Base-by-base conservation (phyloP, 2,888 invertebrate genomes). In the Acleris holmiana region DNA sequence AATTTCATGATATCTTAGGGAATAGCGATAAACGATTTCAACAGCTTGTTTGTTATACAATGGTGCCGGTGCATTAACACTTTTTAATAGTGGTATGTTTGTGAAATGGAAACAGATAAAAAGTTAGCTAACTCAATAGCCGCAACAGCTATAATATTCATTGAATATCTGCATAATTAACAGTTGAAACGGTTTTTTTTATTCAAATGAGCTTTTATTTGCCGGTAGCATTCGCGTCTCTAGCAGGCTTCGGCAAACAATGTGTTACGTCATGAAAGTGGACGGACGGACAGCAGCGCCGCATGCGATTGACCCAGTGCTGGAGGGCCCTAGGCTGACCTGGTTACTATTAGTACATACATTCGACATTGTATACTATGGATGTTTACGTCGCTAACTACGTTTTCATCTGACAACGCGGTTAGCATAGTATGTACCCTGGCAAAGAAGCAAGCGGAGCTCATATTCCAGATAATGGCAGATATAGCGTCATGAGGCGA, bases 291-390 rank as follows among this genome's bases (percentile, higher is more conserved):
- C 23, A 13, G 13, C 13, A 10, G 18, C 23, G 51, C 21, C 40
- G 50, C 23, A 55, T 61, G 48, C 48, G n/a, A 41, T 61, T 61
- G 48, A 61, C 61, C 54, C 17, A 55, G 40, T 48, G 23, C 47
- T 18, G 29, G 35, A 18, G 46, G 29, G 35, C 18, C 18, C 15
- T 29, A 15, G 7, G 17, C 46, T 47, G 35, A 8, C 19, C 57
- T n/a, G 19, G 19, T 15, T 25, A 4, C n/a, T 49, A 2, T 18
- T 17, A 29, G n/a, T 1, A 35, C n/a, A n/a, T n/a, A n/a, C n/a
- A 5, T 5, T 25, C 3, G 4, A 29, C 13, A 29, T 10, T 10
- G 13, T 13, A 10, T 29, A 29, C 29, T 10, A 29, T 13, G 10
- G 1, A 29, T 29, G 10, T 25, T 25, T 25, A 25, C 25, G 25